Conservation (phyloP, 1,140 invertebrate genomes). For the Wasmannia auropunctata region DNA sequence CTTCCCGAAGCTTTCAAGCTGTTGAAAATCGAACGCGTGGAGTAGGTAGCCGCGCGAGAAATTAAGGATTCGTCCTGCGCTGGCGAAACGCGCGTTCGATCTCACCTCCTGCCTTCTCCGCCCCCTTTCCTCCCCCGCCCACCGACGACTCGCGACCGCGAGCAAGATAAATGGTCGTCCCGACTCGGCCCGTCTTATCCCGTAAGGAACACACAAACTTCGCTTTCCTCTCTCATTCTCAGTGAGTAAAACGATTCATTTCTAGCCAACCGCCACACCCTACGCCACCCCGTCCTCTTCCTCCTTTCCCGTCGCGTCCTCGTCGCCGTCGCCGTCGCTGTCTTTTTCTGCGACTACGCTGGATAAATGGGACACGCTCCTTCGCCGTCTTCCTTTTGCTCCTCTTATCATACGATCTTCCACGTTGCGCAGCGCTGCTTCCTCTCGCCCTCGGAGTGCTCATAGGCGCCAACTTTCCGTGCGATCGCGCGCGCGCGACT, state of each 20-base stretch:
- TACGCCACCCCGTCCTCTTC: not conserved
- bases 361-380: slow-evolving; percentile 67
- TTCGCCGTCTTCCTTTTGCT: slow-evolving; percentile 56
- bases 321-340: slow-evolving; percentile 6
- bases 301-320: not conserved
- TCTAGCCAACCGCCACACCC: slow-evolving; percentile 46
- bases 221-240: slow-evolving; percentile 31
- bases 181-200: slow-evolving; percentile 51
- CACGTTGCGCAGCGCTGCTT: not conserved
- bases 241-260: slow-evolving; percentile 68
- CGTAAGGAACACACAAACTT: slow-evolving; percentile 61
- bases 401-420: slow-evolving; percentile 65
- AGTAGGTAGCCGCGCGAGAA: slow-evolving; percentile 22
- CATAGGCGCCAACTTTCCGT: slow-evolving; percentile 46
- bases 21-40: not conserved
- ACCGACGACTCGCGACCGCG: slow-evolving; percentile 55
- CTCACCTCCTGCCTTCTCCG: not conserved
- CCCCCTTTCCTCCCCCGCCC: not conserved
- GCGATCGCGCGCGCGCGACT: slow-evolving; percentile 21
- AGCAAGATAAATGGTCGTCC: slow-evolving; percentile 66
- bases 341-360: slow-evolving; percentile 49
- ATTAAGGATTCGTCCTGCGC: slow-evolving; percentile 56
- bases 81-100: slow-evolving; percentile 55
- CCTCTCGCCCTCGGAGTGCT: slow-evolving; percentile 3
- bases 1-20: not conserved